Evolutionary conservation across 2,113 vertebrate species (phyloP).

Genomic region (Tyto alba): DNA sequence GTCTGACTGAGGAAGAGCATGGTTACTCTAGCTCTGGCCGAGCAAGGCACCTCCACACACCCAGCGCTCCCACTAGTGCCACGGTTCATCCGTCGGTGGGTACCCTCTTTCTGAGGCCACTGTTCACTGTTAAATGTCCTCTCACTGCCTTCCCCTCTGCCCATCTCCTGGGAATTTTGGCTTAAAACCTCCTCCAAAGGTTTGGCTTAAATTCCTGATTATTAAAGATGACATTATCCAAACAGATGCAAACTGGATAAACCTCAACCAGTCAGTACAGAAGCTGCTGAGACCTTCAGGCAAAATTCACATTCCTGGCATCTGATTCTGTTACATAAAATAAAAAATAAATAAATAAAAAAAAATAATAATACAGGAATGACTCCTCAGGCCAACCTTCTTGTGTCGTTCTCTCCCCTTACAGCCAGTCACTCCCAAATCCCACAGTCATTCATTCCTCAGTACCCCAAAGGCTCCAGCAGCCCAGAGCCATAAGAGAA

Average conservation of each 20-base stretch:
- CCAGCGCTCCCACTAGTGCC: fast-evolving
- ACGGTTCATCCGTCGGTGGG: background rate
- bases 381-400: background rate
- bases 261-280: background rate
- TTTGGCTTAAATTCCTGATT: background rate
- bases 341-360: background rate
- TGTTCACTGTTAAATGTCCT: background rate
- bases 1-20: background rate
- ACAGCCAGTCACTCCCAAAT: background rate
- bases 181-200: background rate
- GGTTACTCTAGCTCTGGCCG: background rate
- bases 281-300: background rate
- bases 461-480: background rate
- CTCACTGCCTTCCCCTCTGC: background rate
- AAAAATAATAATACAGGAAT: too few relatives aligned
- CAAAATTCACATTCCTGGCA: background rate
- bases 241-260: background rate
- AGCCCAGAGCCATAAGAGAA: background rate
- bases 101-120: background rate
- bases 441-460: background rate
- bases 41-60: background rate
- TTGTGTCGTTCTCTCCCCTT: background rate
- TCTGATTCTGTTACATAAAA: background rate
- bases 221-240: background rate
- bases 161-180: background rate